Evolutionary conservation across 1,140 invertebrate genomes (phyloP).

Genomic region (Hyles vespertilio): DNA sequence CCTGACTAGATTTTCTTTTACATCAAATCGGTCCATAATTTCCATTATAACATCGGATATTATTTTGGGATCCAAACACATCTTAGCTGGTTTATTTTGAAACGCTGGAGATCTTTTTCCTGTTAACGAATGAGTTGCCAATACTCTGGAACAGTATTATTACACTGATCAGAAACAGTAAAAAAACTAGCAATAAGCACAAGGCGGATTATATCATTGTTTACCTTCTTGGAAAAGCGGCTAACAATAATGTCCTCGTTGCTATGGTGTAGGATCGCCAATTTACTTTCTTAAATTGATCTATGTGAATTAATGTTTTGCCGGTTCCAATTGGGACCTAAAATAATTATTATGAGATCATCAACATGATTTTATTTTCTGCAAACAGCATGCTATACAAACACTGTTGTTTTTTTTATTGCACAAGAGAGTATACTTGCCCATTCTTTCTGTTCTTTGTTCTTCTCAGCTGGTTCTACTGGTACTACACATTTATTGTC

Average conservation of each 20-base stretch:
- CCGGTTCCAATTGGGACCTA: conserved; percentile 58
- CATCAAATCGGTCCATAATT: conserved; percentile 57
- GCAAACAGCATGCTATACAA: too few relatives aligned
- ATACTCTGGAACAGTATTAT: conserved; percentile 43
- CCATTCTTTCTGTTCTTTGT: conserved; percentile 36
- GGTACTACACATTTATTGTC: conserved; percentile 16
- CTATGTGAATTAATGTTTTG: conserved; percentile 51
- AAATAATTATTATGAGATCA: conserved; percentile 13
- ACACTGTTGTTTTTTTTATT: background rate
- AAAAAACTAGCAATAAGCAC: background rate
- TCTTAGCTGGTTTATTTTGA: conserved; percentile 59
- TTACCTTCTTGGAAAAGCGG: conserved; percentile 63
- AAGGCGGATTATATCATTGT: background rate
- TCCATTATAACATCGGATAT: conserved; percentile 65
- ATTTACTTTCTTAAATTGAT: conserved; percentile 62
- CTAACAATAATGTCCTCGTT: conserved; percentile 61
- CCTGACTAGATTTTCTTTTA: conserved; percentile 64
- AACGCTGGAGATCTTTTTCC: conserved; percentile 70
- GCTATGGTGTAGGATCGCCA: conserved; percentile 69
- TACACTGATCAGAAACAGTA: conserved; percentile 1
- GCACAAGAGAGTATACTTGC: conserved; percentile 19
- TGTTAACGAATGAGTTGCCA: conserved; percentile 68
- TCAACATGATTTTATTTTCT: background rate
- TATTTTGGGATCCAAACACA: conserved; percentile 65
- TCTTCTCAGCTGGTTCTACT: background rate